Base-by-base conservation (phyloP, 2,797 vertebrate species). In the Thaleichthys pacificus region DNA sequence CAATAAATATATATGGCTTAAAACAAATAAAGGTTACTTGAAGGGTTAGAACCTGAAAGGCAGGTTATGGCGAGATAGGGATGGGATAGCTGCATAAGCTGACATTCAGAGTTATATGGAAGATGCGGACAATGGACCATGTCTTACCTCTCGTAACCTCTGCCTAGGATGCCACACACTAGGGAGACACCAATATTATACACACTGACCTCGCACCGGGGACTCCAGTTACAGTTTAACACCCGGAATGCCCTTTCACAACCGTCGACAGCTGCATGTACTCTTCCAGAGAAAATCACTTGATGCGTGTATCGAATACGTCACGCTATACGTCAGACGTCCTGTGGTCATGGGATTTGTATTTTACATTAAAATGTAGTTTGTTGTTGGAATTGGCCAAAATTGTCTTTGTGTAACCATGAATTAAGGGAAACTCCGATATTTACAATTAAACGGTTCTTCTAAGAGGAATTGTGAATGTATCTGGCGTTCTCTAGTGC, bases 181-280 rank as follows among this genome's bases (percentile, higher is more conserved):
- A 47, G 58, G 57, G 19, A 28, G 35, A 66, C 7, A n/a, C 35
- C 1, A 15, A 57, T 57, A 72, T 66, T 68, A 5, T 21, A 35
- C 22, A 24, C 61, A 73, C 7, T 8, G 32, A 9, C 19, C 5
- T 71, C 56, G 68, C 76, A 78, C 62, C 54, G 42, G 68, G 28
- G 6, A 30, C 47, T 66, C 56, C 26, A n/a, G 77, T 74, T 74
- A 73, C 73, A 70, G 63, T 54, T 17, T 75, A 78, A 66, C 80
- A 51, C 51, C 30, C 22, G 47, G 57, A 73, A 74, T 42, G 32
- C 35, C 61, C 61, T 78, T 65, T 63, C 61, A 66, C 38, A 24
- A 9, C 62, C 32, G 60, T 57, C 58, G 11, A 64, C 30, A 28
- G 15, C 28, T 14, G 38, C 47, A 60, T 8, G 21, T 19, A 11